Evolutionary conservation across 2,113 vertebrate species (phyloP), one percentile per base, ranked within the genome.

Genomic region (Terrapene triunguis): DNA sequence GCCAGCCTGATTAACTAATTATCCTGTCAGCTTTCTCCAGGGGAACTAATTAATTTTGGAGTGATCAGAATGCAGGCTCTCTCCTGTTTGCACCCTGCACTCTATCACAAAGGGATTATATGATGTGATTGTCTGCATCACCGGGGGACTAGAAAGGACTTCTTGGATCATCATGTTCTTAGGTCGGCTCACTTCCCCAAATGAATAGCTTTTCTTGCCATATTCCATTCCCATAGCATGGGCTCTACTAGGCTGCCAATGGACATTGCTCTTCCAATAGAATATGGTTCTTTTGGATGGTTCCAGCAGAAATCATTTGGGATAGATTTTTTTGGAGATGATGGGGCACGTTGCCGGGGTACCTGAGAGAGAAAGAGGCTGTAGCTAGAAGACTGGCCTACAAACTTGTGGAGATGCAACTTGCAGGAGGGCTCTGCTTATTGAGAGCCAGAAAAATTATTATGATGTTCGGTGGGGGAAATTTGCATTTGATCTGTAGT

Each of bases 211-310:
- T 25, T 76, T 25, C 74, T 47, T 48, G 44, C 62, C 0, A 0
- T 53, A 84, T 88, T 95, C 88, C 35, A 92, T 85, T 86, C 29
- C 74, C 35, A 62, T 44, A 44, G 42, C 21, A 93, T 85, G 55
- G 8, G 82, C 88, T 38, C 17, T 22, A 22, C 35, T 38, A 72
- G n/a, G n/a, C 35, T 38, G 35, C 89, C 90, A 80, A 54, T 48
- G 14, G 55, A 57, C 55, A 27, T 27, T 29, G 10, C 6, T 5
- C 85, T 81, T 92, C 17, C 69, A 85, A 54, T 51, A 81, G 89
- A 89, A 72, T 38, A 92, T 24, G 83, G 62, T 22, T 82, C 11
- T 10, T 92, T 65, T 51, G 83, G 47, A 90, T 38, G n/a, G 72
- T 32, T 24, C 78, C 80, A 59, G 4, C 76, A 87, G 54, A n/a